These are phyloP conservation scores for Cremastinae sp. DNA, from an alignment of 2,888 invertebrate genomes.

Conservation along the genomic window DNA sequence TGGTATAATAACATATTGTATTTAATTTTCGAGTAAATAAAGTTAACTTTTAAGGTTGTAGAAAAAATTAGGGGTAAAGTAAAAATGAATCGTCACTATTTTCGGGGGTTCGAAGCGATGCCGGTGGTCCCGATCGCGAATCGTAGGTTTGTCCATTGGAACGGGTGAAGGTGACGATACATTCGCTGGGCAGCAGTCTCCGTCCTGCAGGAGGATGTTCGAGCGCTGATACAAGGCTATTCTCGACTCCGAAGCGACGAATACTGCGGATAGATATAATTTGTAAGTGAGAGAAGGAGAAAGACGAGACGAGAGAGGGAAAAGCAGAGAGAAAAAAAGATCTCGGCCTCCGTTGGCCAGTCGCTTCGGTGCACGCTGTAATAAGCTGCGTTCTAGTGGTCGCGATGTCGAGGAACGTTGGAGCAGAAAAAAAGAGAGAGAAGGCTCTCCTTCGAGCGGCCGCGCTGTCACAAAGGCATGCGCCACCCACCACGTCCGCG, in stretches of 20 bases:
- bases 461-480: constrained; percentile 81
- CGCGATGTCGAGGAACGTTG: constrained; percentile 76
- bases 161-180: constrained; percentile 38
- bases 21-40: too few relatives aligned
- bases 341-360: constrained; percentile 41
- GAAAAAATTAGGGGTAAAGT: not conserved
- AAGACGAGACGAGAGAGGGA: constrained; percentile 6
- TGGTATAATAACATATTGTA: too few relatives aligned
- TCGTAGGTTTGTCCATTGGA: constrained; percentile 33
- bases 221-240: constrained; percentile 40
- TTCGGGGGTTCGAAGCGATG: constrained; percentile 16
- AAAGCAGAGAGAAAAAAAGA: constrained; percentile 42
- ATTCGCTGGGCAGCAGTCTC: constrained; percentile 16
- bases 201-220: constrained; percentile 11
- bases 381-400: constrained; percentile 61
- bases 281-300: constrained; percentile 52
- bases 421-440: constrained; percentile 27
- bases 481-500: constrained; percentile 80
- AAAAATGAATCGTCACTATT: not conserved
- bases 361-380: constrained; percentile 43
- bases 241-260: constrained; percentile 12
- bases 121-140: constrained; percentile 38
- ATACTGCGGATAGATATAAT: constrained; percentile 68
- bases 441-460: constrained; percentile 70
- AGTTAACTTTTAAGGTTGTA: not conserved